Conservation (phyloP, 2,797 vertebrate species). For the Takifugu ocellatus region DNA sequence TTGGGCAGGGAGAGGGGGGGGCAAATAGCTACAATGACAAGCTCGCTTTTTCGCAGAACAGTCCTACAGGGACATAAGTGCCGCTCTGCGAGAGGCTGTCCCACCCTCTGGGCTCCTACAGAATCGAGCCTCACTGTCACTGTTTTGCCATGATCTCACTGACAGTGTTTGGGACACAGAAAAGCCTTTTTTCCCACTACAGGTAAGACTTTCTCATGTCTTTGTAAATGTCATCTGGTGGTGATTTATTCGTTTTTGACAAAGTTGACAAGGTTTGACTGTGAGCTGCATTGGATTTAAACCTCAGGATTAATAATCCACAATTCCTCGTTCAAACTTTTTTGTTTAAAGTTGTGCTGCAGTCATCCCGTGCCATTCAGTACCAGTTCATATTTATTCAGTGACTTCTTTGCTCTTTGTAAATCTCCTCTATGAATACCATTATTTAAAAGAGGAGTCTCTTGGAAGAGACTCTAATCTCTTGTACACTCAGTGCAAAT, state of each 20-base stretch:
- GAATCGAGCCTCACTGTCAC: conserved; percentile 30
- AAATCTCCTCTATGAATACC: conserved; percentile 52
- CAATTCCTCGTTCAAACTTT: not conserved
- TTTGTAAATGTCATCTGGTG: not conserved
- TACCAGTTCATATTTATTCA: conserved; percentile 46
- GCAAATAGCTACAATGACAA: conserved; percentile 76
- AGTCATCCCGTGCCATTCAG: conserved; percentile 33
- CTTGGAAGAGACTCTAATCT: conserved; percentile 56
- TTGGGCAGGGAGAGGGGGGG: conserved; percentile 18
- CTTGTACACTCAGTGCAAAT: conserved; percentile 35
- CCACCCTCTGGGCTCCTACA: conserved; percentile 31
- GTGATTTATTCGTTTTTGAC: not conserved
- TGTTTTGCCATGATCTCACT: conserved; percentile 53
- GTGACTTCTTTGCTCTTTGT: conserved; percentile 53
- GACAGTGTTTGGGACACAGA: conserved; percentile 49
- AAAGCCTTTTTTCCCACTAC: conserved; percentile 29
- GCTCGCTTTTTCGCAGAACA: conserved; percentile 64
- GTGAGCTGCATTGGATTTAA: conserved; percentile 1
- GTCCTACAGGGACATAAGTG: conserved; percentile 69
- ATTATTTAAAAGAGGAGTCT: conserved; percentile 44
- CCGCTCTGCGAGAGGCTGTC: conserved; percentile 40
- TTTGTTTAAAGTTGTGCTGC: conserved; percentile 24
- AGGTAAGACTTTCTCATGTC: conserved; percentile 58
- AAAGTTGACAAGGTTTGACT: conserved; percentile 12
- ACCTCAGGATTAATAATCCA: too few species aligned